phyloP scores from a whole-genome alignment of 92 coral and sea anemone species.

The Zoanthus sociatus region DNA sequence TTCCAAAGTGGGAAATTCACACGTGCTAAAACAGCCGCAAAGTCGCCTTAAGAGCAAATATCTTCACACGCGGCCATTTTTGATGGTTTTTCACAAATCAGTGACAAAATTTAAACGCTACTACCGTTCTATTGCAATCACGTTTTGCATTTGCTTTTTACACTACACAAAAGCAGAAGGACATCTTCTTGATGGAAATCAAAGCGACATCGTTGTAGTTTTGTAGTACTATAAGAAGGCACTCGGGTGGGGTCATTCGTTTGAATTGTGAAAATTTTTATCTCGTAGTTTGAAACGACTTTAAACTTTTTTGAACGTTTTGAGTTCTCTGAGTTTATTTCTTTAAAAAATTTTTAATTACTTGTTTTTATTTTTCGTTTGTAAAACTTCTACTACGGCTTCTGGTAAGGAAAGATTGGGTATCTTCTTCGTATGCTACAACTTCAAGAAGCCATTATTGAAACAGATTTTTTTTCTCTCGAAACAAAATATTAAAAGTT shows the following conservation, averaged over 20 bases:
- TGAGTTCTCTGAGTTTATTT: background rate
- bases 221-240: background rate
- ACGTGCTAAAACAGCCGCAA: conserved; percentile 53
- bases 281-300: background rate
- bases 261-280: background rate
- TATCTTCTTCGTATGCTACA: background rate
- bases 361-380: background rate
- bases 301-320: conserved; percentile 4
- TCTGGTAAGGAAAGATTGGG: background rate
- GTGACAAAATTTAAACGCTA: conserved; percentile 21
- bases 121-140: conserved; percentile 12
- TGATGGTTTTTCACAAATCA: conserved; percentile 41
- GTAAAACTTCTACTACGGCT: background rate
- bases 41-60: conserved; percentile 45
- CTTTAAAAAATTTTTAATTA: background rate
- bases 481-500: background rate
- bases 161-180: background rate
- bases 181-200: background rate
- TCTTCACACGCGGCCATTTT: conserved; percentile 40
- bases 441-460: conserved; percentile 9
- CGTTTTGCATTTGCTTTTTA: conserved; percentile 1
- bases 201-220: background rate
- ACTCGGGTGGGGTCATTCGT: conserved; percentile 32
- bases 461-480: background rate
- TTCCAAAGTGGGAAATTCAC: conserved; percentile 40